These are phyloP conservation scores for Campoletis sonorensis DNA, from an alignment of 1,140 invertebrate genomes.

Conservation along the genomic window DNA sequence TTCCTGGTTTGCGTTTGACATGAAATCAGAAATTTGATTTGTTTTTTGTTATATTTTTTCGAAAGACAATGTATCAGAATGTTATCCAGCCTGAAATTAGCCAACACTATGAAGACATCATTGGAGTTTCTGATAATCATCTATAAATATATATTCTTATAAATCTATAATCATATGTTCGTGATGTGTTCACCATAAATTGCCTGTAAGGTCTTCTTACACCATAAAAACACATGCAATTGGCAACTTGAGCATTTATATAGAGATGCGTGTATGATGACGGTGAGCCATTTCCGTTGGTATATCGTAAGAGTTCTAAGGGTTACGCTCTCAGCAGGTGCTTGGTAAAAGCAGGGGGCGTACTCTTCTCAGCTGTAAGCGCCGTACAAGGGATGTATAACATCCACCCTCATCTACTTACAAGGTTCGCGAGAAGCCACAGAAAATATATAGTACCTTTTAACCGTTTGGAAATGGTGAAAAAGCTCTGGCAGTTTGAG, in stretches of 20 bases:
- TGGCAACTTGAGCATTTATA: neutral
- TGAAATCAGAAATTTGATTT: no score
- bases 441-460: slow-evolving; percentile 52
- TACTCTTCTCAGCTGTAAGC: slow-evolving; percentile 36
- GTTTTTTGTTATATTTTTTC: no score
- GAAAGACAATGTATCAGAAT: no score
- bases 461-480: slow-evolving; percentile 49
- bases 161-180: no score
- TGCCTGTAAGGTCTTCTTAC: no score
- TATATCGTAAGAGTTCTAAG: slow-evolving; percentile 6
- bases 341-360: slow-evolving; percentile 34
- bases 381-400: slow-evolving; percentile 20
- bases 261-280: slow-evolving; percentile 1
- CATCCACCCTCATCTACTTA: slow-evolving; percentile 2
- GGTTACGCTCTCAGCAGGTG: slow-evolving; percentile 50
- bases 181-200: no score
- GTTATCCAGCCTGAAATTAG: no score
- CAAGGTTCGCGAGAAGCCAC: slow-evolving; percentile 1
- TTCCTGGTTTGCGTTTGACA: no score
- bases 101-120: no score
- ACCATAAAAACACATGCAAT: no score
- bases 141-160: no score
- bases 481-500: slow-evolving; percentile 47
- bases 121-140: no score
- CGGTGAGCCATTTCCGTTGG: neutral